A percentile compares a stretch with the other conserved stretches of the same genome.
Conservation (phyloP, 1,140 invertebrate genomes). For the Holcopasites calliopsidis region DNA sequence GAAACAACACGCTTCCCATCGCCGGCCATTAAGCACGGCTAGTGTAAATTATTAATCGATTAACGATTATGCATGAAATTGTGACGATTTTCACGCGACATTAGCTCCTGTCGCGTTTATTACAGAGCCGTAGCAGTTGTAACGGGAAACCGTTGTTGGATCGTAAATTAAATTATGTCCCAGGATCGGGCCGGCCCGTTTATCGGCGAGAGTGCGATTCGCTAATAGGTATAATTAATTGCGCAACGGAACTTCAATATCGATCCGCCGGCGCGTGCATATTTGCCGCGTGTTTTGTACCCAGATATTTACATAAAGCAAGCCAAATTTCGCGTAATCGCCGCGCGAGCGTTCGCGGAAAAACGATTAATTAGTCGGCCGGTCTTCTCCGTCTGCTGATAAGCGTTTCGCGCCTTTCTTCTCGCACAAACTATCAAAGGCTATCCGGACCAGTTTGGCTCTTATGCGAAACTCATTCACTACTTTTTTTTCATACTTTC, state of each 20-base stretch:
- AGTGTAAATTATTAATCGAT: neutral
- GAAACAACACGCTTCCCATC: no score
- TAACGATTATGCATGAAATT: slow-evolving; percentile 2
- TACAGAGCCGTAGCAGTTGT: slow-evolving; percentile 34
- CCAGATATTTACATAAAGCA: no score
- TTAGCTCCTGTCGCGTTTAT: slow-evolving; percentile 44
- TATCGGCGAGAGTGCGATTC: slow-evolving; percentile 50
- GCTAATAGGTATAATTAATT: slow-evolving; percentile 62
- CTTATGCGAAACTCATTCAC: no score
- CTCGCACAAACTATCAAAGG: neutral
- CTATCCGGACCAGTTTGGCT: no score
- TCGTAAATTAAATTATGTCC: slow-evolving; percentile 58
- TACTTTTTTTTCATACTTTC: neutral
- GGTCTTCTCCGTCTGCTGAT: slow-evolving; percentile 23
- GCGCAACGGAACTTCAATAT: slow-evolving; percentile 54
- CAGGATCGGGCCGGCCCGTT: slow-evolving; percentile 19
- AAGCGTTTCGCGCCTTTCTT: neutral
- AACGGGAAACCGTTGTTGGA: slow-evolving; percentile 42
- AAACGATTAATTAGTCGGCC: slow-evolving; percentile 44
- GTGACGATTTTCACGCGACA: slow-evolving; percentile 42
- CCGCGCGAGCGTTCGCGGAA: slow-evolving; percentile 18
- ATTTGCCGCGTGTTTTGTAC: neutral
- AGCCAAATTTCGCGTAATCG: no score
- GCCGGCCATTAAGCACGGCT: no score
- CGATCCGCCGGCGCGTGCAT: slow-evolving; percentile 5